phyloP scores from a whole-genome alignment of 1,140 invertebrate genomes.

The Caenorhabditis brenneri region DNA sequence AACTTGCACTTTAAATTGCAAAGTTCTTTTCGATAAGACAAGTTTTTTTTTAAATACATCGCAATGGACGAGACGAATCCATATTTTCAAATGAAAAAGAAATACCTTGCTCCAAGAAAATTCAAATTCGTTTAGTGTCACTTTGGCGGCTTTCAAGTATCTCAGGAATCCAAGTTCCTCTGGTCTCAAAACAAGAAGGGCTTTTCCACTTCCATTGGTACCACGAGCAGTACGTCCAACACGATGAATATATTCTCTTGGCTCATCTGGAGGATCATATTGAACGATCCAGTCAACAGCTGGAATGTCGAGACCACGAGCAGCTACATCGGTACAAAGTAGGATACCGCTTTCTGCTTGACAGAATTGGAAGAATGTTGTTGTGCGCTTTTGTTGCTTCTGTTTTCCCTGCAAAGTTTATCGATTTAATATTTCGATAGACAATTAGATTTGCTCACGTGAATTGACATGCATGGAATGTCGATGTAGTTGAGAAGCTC shows the following conservation, averaged over 20 bases:
- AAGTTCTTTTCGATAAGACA: background rate
- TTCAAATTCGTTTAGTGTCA: slow-evolving; percentile 95
- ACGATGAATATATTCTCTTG: slow-evolving; percentile 82
- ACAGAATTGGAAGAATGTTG: slow-evolving; percentile 97
- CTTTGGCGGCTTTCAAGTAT: slow-evolving; percentile 91
- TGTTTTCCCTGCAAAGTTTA: slow-evolving; percentile 77
- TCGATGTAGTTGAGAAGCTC: slow-evolving; percentile 98
- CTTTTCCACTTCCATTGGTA: slow-evolving; percentile 86
- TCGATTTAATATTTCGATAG: background rate
- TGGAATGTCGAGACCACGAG: slow-evolving; percentile 92
- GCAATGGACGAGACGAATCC: too few relatives aligned
- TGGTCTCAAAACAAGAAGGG: slow-evolving; percentile 85
- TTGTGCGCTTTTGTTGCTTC: slow-evolving; percentile 94
- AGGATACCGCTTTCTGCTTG: slow-evolving; percentile 89
- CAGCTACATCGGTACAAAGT: slow-evolving; percentile 96
- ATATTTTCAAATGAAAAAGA: too few relatives aligned
- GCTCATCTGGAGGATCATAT: slow-evolving; percentile 98
- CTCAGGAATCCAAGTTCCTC: slow-evolving; percentile 92
- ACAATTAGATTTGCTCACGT: slow-evolving; percentile 80
- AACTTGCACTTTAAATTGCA: background rate
- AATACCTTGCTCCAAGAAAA: slow-evolving; percentile 93
- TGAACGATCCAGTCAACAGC: slow-evolving; percentile 98
- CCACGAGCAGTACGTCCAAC: slow-evolving; percentile 96
- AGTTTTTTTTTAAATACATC: too few relatives aligned
- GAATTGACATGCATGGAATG: slow-evolving; percentile 91